A percentile compares a stretch with the other conserved stretches of the same genome.
Evolutionary conservation across 2,113 vertebrate species (phyloP).

Genomic region (Rattus rattus): DNA sequence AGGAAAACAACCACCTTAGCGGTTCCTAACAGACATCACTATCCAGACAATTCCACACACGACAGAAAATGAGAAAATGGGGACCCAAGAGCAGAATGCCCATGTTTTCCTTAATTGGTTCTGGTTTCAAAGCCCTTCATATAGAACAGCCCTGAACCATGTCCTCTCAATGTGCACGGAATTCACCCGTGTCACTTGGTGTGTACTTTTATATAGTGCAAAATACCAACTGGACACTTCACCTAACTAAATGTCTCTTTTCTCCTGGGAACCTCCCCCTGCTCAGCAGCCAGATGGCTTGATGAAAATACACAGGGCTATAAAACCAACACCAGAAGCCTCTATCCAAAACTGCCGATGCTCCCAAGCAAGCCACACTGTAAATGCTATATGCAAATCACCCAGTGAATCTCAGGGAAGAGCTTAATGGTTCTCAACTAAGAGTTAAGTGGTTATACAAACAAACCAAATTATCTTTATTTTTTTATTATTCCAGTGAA

Average conservation of each 20-base stretch:
- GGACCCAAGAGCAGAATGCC: constrained; percentile 43
- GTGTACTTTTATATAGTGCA: neutral
- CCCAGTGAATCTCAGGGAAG: neutral
- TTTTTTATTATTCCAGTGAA: constrained; percentile 25
- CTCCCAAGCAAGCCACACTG: neutral
- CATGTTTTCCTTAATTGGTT: constrained; percentile 55
- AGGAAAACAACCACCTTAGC: neutral
- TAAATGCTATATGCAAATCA: neutral
- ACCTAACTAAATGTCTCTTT: constrained; percentile 69
- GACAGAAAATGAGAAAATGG: constrained; percentile 58
- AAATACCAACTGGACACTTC: constrained; percentile 68
- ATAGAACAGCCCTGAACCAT: neutral
- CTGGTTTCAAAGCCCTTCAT: constrained; percentile 8
- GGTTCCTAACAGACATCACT: neutral
- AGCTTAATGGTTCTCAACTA: neutral
- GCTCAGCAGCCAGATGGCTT: constrained; percentile 20
- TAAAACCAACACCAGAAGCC: neutral
- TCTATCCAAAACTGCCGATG: constrained; percentile 17
- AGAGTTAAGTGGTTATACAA: neutral
- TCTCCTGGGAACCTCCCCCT: constrained; percentile 30
- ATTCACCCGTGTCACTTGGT: neutral
- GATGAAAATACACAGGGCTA: neutral
- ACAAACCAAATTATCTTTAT: neutral
- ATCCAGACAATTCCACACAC: constrained; percentile 60
- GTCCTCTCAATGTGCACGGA: neutral